phyloP scores from a whole-genome alignment of 2,113 vertebrate species.

The Chrysemys picta region DNA sequence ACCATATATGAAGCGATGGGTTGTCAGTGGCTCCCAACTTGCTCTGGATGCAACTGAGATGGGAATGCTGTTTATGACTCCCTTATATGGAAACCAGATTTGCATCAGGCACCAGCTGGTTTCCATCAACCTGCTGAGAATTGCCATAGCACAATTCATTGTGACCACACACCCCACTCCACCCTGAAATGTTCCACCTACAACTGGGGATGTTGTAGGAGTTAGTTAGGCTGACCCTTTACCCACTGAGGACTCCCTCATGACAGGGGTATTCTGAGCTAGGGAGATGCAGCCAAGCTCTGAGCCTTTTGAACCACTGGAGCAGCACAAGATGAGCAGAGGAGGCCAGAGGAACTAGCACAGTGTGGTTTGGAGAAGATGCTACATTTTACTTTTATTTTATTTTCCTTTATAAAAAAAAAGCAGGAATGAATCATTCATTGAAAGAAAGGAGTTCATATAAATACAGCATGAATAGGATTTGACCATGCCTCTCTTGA shows the following conservation, averaged over 20 bases:
- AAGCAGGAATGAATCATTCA: neutral
- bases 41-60: neutral
- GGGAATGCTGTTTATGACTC: neutral
- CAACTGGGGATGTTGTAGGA: neutral
- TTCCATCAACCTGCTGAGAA: neutral
- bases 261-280: neutral
- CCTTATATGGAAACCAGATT: neutral
- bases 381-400: neutral
- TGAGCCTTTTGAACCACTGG: neutral
- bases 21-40: neutral
- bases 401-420: neutral
- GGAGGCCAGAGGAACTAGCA: neutral
- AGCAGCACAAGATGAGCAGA: neutral
- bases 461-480: neutral
- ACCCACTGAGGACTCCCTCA: neutral
- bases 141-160: neutral
- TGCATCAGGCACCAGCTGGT: neutral
- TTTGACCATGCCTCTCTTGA: neutral
- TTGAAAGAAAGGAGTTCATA: constrained; percentile 1
- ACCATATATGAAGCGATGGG: neutral
- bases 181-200: neutral
- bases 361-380: neutral
- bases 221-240: neutral
- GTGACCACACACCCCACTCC: neutral
- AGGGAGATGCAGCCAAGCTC: neutral